Evolutionary conservation across 2,888 invertebrate genomes (phyloP).

Genomic region (Athrips mouffetella): DNA sequence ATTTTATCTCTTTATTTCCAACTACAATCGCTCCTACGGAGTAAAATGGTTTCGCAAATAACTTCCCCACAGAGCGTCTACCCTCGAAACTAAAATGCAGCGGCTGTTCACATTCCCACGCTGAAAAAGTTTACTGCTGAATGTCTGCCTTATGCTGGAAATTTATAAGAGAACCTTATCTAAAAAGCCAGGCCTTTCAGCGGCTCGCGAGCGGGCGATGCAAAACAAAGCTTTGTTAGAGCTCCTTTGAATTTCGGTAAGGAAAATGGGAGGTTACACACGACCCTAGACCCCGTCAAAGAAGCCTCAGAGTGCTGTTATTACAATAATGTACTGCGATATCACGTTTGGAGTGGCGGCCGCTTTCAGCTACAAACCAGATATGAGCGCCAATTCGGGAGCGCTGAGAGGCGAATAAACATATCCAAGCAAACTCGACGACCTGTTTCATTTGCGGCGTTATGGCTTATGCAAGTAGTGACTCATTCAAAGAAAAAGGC

Average conservation of each 20-base stretch:
- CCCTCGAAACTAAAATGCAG: slow-evolving; percentile 56
- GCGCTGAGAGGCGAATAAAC: slow-evolving; percentile 16
- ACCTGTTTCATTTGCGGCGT: background rate
- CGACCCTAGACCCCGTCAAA: slow-evolving; percentile 61
- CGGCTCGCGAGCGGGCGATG: slow-evolving; percentile 66
- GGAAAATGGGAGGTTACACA: slow-evolving; percentile 76
- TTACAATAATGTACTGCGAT: slow-evolving; percentile 71
- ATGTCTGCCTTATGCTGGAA: slow-evolving; percentile 61
- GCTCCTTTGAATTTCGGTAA: slow-evolving; percentile 75
- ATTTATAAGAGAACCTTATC: slow-evolving; percentile 74
- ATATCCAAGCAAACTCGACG: slow-evolving; percentile 3
- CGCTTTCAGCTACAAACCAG: slow-evolving; percentile 35
- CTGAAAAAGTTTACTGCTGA: slow-evolving; percentile 64
- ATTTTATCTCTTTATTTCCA: slow-evolving; percentile 20
- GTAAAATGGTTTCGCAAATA: slow-evolving; percentile 50
- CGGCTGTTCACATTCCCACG: slow-evolving; percentile 65
- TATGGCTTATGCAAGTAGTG: background rate
- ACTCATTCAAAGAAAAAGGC: background rate
- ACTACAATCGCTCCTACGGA: slow-evolving; percentile 36
- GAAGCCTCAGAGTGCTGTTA: slow-evolving; percentile 67
- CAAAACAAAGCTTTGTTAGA: slow-evolving; percentile 76
- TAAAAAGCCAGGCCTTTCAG: slow-evolving; percentile 75
- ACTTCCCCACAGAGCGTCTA: slow-evolving; percentile 46
- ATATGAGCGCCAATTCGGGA: slow-evolving; percentile 24
- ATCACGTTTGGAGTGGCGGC: slow-evolving; percentile 56